Evolutionary conservation across 2,888 invertebrate species (phyloP).

Genomic region (Nephrotoma appendiculata): DNA sequence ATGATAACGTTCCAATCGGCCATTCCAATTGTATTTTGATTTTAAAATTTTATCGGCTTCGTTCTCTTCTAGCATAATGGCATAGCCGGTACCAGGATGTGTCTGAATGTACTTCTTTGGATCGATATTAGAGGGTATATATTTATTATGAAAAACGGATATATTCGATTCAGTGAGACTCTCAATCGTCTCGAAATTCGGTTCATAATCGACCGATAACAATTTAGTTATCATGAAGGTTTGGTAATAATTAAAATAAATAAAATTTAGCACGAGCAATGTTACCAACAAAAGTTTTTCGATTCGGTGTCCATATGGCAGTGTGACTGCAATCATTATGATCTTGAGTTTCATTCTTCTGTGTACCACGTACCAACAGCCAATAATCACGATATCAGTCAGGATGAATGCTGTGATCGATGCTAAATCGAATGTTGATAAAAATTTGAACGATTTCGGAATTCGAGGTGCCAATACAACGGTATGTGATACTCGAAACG

Average conservation of each 20-base stretch:
- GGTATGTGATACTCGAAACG: neutral
- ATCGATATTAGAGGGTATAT: too few species aligned
- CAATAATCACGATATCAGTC: neutral
- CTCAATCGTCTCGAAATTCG: neutral
- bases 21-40: too few species aligned
- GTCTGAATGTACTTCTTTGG: too few species aligned
- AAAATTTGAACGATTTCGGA: neutral
- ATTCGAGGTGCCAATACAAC: neutral
- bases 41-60: too few species aligned
- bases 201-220: neutral
- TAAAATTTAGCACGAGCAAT: neutral
- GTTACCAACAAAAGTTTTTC: neutral
- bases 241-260: neutral
- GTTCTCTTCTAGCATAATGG: too few species aligned
- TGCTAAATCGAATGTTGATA: neutral
- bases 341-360: neutral
- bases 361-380: neutral
- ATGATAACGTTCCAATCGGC: too few species aligned
- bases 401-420: neutral
- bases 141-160: neutral
- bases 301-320: neutral
- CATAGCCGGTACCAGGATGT: too few species aligned
- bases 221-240: neutral
- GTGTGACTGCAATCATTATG: neutral
- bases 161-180: neutral